Evolutionary conservation across 92 coral and sea anemone species (phyloP).

Genomic region (Isaurus tuberculatus): DNA sequence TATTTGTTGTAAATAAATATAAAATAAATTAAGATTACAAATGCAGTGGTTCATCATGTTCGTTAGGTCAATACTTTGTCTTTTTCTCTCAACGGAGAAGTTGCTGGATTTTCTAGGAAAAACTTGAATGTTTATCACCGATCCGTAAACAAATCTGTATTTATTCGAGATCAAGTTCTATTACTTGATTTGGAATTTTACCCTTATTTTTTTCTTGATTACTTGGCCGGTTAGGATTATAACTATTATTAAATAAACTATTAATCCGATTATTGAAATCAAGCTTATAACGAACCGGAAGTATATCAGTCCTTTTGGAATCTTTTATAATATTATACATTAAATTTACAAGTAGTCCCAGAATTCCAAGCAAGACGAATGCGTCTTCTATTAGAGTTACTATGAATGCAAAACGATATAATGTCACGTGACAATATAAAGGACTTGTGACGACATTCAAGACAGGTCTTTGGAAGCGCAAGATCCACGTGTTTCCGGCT

Average conservation of each 20-base stretch:
- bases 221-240: not conserved
- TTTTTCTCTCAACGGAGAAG: too few species aligned
- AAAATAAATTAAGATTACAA: too few species aligned
- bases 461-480: conserved; percentile 33
- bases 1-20: too few species aligned
- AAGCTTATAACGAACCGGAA: conserved; percentile 10
- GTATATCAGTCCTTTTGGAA: conserved; percentile 9
- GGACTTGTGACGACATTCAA: conserved; percentile 41
- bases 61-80: too few species aligned
- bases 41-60: too few species aligned
- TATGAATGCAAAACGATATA: conserved; percentile 34
- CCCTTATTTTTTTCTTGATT: not conserved
- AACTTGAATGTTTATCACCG: too few species aligned
- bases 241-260: not conserved
- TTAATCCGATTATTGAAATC: not conserved
- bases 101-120: too few species aligned
- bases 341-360: conserved; percentile 18
- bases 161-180: conserved; percentile 36
- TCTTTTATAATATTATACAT: conserved; percentile 2
- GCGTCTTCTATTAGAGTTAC: conserved; percentile 32
- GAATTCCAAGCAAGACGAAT: conserved; percentile 36
- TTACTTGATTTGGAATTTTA: conserved; percentile 14
- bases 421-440: conserved; percentile 35
- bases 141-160: not conserved
- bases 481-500: conserved; percentile 31